Evolutionary conservation across 2,888 invertebrate genomes (phyloP).

Genomic region (Heliconius hortense): DNA sequence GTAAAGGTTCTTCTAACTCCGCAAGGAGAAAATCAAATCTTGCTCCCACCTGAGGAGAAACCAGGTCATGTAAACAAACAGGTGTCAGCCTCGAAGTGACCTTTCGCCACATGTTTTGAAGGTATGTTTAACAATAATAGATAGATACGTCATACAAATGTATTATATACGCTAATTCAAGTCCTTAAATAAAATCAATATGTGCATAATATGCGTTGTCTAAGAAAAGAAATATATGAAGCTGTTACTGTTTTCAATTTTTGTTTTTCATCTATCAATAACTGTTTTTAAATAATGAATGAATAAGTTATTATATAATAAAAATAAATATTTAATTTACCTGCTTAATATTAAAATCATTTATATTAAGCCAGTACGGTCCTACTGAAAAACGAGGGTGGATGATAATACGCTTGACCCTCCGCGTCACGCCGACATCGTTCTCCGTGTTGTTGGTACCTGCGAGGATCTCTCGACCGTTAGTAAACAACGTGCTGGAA

Average conservation of each 20-base stretch:
- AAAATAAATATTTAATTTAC: constrained; percentile 33
- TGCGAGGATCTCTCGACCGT: constrained; percentile 50
- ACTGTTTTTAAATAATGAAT: background rate
- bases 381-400: constrained; percentile 73
- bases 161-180: constrained; percentile 2
- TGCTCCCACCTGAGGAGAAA: constrained; percentile 62
- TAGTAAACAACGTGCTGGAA: constrained; percentile 44
- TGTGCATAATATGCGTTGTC: background rate
- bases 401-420: constrained; percentile 63
- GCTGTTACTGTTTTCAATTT: background rate
- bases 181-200: background rate
- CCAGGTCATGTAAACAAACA: constrained; percentile 18
- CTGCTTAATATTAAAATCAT: constrained; percentile 47
- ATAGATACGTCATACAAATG: constrained; percentile 22
- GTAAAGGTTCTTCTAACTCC: too few relatives aligned
- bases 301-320: too few relatives aligned
- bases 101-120: constrained; percentile 29
- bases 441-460: constrained; percentile 67
- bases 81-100: constrained; percentile 15
- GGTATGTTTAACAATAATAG: constrained; percentile 19
- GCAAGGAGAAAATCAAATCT: constrained; percentile 71
- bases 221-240: background rate
- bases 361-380: constrained; percentile 74
- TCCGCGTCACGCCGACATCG: constrained; percentile 53
- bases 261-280: too few relatives aligned